A percentile compares a stretch with the other conserved stretches of the same genome.
Evolutionary conservation across 2,888 invertebrate species (phyloP).

Genomic region (Drosophila dives): DNA sequence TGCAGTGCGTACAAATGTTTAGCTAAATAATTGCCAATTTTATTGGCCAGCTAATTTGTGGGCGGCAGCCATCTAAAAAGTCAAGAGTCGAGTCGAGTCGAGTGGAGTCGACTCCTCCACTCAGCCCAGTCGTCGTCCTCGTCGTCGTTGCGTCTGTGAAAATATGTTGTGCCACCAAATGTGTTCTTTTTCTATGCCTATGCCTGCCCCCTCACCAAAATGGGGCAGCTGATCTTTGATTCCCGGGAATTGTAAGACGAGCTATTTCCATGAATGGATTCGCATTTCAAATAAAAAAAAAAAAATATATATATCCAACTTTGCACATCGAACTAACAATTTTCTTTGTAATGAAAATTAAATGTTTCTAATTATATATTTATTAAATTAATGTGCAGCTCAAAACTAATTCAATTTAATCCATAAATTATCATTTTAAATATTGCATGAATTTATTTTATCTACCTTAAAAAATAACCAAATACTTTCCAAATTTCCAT

Average conservation of each 20-base stretch:
- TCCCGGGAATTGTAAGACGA: constrained; percentile 40
- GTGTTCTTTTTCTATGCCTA: constrained; percentile 4
- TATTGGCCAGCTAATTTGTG: constrained; percentile 73
- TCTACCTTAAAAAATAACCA: background rate
- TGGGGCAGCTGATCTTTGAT: constrained; percentile 43
- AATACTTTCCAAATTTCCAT: background rate
- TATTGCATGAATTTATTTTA: background rate
- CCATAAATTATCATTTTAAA: background rate
- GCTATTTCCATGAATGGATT: constrained; percentile 52
- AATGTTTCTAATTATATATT: background rate
- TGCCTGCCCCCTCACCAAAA: background rate
- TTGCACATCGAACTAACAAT: too few species aligned
- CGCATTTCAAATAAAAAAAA: constrained; percentile 42
- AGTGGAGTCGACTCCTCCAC: constrained; percentile 22
- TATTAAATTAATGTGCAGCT: background rate
- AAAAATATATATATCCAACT: too few species aligned
- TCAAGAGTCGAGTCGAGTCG: constrained; percentile 38
- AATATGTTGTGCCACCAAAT: constrained; percentile 17
- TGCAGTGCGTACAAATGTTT: constrained; percentile 74
- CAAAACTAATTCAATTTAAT: background rate
- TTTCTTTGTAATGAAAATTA: background rate
- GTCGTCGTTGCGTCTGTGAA: constrained; percentile 3
- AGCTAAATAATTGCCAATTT: constrained; percentile 70
- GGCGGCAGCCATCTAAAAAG: constrained; percentile 59
- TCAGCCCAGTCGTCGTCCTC: background rate